Percentiles rank a stretch among this genome's conserved stretches.
These are phyloP conservation scores for Chloroceryle inda DNA, from an alignment of 2,797 vertebrate genomes.

Conservation along the genomic window DNA sequence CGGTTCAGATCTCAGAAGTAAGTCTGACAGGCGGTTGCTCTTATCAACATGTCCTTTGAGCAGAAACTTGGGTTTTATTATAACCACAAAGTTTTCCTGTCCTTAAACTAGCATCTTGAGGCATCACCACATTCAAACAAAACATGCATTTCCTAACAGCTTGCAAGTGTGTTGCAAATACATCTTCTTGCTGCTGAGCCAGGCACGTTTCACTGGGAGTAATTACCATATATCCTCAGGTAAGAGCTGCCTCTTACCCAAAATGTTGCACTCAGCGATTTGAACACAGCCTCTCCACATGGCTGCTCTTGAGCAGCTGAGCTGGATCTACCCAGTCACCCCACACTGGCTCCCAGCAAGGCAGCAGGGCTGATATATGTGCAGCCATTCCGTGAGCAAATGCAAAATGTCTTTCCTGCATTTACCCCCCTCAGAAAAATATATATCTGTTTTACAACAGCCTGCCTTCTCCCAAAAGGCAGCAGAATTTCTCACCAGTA, in stretches of 20 bases:
- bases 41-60: neutral
- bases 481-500: no score
- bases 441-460: neutral
- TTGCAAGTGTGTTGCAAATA: neutral
- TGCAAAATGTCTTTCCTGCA: neutral
- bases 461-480: neutral
- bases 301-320: neutral
- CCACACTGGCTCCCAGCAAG: neutral
- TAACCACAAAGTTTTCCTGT: neutral
- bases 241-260: neutral
- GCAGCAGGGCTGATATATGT: neutral
- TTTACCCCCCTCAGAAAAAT: neutral
- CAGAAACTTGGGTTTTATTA: neutral
- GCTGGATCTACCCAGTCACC: neutral
- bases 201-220: neutral
- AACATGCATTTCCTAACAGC: neutral
- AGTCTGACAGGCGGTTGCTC: neutral
- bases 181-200: neutral
- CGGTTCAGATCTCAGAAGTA: neutral
- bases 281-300: rapidly evolving
- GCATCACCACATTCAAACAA: rapidly evolving
- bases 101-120: neutral
- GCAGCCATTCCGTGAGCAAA: neutral
- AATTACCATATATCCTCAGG: slow-evolving; percentile 7
- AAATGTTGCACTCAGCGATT: neutral